Percentiles rank a stretch among this genome's conserved stretches.
Evolutionary conservation across 1,140 invertebrate species (phyloP).

Genomic region (Physella acuta): DNA sequence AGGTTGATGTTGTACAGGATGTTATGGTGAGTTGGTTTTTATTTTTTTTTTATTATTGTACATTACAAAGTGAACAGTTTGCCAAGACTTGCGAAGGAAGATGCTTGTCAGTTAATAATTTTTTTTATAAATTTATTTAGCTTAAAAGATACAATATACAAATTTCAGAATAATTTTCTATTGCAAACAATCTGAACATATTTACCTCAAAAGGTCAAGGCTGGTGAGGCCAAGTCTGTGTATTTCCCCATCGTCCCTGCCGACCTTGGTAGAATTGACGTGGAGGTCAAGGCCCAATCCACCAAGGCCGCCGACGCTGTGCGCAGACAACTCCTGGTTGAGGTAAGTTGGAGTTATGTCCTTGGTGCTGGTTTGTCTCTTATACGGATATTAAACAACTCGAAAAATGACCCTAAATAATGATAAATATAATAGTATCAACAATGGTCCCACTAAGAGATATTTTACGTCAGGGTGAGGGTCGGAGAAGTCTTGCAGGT

Average conservation of each 20-base stretch:
- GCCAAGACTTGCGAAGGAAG: too few species aligned
- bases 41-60: not conserved
- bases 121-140: too few species aligned
- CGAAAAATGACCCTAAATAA: too few species aligned
- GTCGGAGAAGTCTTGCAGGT: too few species aligned
- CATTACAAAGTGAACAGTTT: too few species aligned
- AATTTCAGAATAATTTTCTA: not conserved
- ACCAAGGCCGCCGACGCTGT: constrained; percentile 50
- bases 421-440: constrained; percentile 5
- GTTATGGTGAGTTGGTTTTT: constrained; percentile 36
- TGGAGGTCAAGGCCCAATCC: constrained; percentile 46
- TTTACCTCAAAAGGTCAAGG: constrained; percentile 32
- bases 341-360: too few species aligned
- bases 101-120: too few species aligned
- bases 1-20: constrained; percentile 32
- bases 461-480: too few species aligned
- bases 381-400: too few species aligned
- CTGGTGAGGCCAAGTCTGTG: constrained; percentile 45
- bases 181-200: not conserved
- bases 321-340: constrained; percentile 44
- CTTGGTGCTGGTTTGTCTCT: too few species aligned
- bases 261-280: constrained; percentile 39
- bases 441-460: too few species aligned
- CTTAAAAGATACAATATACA: not conserved
- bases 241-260: constrained; percentile 54